Percentiles rank a stretch among this genome's conserved stretches.
Conservation (phyloP, 2,888 invertebrate species). For the Napeogenes sylphis region DNA sequence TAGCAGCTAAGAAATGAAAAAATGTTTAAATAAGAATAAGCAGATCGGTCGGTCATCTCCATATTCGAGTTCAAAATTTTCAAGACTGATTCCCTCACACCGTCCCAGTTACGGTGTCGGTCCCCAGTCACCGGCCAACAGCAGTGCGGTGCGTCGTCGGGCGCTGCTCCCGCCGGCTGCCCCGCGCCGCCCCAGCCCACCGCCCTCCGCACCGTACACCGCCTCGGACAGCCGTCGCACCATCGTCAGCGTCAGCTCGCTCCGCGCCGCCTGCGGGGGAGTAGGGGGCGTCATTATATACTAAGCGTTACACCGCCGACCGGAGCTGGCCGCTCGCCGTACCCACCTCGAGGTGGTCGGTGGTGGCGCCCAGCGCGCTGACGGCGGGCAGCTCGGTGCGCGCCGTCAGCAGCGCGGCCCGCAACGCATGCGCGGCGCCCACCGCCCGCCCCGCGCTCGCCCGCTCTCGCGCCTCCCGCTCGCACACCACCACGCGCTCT, state of each 20-base stretch:
- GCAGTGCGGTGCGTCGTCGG: constrained; percentile 53
- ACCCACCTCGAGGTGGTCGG: constrained; percentile 82
- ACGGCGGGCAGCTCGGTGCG: constrained; percentile 87
- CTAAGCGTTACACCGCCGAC: background rate
- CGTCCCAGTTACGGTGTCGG: no score
- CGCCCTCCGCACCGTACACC: constrained; percentile 58
- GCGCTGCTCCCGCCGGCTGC: constrained; percentile 56
- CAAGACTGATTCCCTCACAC: no score
- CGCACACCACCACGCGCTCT: constrained; percentile 64
- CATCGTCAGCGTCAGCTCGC: constrained; percentile 56
- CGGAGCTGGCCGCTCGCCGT: background rate
- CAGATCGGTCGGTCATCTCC: no score
- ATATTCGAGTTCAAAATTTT: no score
- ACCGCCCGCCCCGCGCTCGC: constrained; percentile 84
- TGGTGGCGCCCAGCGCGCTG: constrained; percentile 89
- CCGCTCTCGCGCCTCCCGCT: constrained; percentile 53
- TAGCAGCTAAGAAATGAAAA: no score
- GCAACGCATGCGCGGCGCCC: constrained; percentile 87
- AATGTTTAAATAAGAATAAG: no score
- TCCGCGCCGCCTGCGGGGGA: constrained; percentile 50
- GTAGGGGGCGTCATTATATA: background rate
- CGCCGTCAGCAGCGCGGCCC: constrained; percentile 81
- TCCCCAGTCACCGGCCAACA: constrained; percentile 51
- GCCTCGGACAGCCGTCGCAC: constrained; percentile 58
- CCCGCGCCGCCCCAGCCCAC: constrained; percentile 48